A percentile compares a stretch with the other conserved stretches of the same genome.
Conservation (phyloP, 2,888 invertebrate species). For the Coelopa pilipes region DNA sequence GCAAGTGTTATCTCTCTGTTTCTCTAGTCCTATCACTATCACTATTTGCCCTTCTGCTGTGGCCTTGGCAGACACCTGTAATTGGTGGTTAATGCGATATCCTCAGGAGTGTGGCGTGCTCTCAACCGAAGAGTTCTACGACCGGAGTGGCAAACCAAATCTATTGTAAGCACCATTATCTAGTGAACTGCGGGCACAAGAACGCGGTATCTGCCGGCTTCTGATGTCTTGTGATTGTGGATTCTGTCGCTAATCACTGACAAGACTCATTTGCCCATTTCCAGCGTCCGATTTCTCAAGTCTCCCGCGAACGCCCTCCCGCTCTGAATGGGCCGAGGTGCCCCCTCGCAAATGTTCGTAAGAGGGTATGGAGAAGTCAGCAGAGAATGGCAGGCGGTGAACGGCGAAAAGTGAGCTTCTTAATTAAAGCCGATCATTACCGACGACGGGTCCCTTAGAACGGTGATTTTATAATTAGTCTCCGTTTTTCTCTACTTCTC, state of each 20-base stretch:
- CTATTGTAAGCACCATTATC: no score
- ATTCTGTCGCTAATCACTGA: no score
- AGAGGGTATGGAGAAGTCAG: background rate
- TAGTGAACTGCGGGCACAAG: no score
- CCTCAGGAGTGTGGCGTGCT: no score
- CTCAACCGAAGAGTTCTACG: no score
- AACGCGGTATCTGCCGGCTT: no score
- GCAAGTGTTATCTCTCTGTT: background rate
- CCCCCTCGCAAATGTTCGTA: background rate
- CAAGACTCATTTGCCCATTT: background rate
- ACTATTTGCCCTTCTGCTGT: no score
- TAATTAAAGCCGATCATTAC: conserved; percentile 33
- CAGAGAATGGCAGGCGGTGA: background rate
- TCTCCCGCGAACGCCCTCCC: background rate
- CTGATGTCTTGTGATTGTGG: no score
- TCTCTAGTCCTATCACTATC: no score
- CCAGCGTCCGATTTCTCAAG: background rate
- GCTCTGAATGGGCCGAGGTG: background rate
- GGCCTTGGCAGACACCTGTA: no score
- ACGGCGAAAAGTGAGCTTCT: conserved; percentile 11
- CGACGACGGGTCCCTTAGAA: conserved; percentile 8
- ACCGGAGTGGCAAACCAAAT: no score
- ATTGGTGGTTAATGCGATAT: no score
- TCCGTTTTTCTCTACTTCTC: conserved; percentile 1
- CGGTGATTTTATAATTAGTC: conserved; percentile 28